Evolutionary conservation across 2,888 invertebrate species (phyloP).

Genomic region (Macroteleia sp.): DNA sequence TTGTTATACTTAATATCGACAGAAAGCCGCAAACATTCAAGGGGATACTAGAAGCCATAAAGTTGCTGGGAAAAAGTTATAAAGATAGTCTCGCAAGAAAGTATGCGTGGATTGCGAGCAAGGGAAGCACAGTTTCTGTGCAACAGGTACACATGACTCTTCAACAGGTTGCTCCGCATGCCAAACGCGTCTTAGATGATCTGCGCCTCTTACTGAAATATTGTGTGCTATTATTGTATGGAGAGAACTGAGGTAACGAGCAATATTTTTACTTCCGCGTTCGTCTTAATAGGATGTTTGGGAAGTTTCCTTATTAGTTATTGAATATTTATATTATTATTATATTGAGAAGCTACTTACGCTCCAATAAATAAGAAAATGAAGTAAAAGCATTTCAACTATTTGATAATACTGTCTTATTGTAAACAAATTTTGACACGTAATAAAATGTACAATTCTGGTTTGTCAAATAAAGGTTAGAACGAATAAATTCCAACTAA

Average conservation of each 20-base stretch:
- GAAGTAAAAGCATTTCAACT: no score
- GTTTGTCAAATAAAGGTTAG: no score
- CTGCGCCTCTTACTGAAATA: conserved; percentile 53
- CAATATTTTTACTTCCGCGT: conserved; percentile 53
- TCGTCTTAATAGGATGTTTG: no score
- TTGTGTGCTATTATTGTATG: conserved; percentile 46
- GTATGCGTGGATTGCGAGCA: conserved; percentile 74
- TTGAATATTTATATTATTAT: no score
- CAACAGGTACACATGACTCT: conserved; percentile 80
- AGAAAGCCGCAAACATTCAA: conserved; percentile 4
- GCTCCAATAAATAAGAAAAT: no score
- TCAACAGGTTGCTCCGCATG: conserved; percentile 81
- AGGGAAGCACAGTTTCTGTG: conserved; percentile 64
- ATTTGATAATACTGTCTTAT: no score
- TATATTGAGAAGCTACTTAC: no score
- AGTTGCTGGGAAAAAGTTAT: conserved; percentile 30
- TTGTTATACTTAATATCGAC: neutral
- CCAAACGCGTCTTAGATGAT: conserved; percentile 71
- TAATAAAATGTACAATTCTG: no score
- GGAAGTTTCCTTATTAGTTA: no score
- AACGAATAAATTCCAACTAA: no score
- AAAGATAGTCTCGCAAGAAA: conserved; percentile 58
- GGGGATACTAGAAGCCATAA: conserved; percentile 33
- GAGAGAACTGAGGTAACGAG: conserved; percentile 35
- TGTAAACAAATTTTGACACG: no score